Percentiles rank a stretch among this genome's conserved stretches.
phyloP scores from a whole-genome alignment of 2,797 vertebrate species.

The Pampus argenteus region DNA sequence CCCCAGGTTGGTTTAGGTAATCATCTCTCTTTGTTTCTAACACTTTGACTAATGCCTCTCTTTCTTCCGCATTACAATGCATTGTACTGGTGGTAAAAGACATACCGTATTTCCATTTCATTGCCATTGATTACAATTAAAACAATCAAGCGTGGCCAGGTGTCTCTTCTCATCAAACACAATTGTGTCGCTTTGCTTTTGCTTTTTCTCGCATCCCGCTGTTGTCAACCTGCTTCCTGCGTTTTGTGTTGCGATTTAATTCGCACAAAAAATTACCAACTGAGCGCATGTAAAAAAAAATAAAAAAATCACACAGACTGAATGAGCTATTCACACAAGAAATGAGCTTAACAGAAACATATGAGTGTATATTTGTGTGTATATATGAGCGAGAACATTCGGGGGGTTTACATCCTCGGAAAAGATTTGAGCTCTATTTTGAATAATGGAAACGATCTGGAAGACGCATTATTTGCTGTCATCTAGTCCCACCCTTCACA shows the following conservation, averaged over 20 bases:
- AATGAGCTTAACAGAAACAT: neutral
- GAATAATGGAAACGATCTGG: conserved; percentile 23
- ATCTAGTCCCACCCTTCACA: conserved; percentile 6
- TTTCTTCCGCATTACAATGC: conserved; percentile 5
- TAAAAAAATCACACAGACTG: neutral
- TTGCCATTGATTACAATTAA: conserved; percentile 38
- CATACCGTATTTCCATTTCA: conserved; percentile 39
- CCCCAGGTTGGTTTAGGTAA: neutral
- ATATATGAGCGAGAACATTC: conserved; percentile 1
- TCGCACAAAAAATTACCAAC: neutral
- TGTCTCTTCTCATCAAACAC: conserved; percentile 32
- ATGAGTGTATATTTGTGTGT: neutral
- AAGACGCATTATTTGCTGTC: conserved; percentile 17
- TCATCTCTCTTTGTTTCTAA: too few species aligned
- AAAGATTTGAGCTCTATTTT: conserved; percentile 20
- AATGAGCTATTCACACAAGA: neutral
- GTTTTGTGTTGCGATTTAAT: conserved; percentile 8
- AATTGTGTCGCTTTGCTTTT: neutral
- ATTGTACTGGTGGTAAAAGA: conserved; percentile 26
- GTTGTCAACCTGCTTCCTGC: neutral
- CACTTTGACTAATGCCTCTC: conserved; percentile 15
- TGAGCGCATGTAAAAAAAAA: neutral
- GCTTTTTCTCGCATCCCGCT: neutral
- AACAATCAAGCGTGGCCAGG: conserved; percentile 18
- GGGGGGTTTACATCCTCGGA: conserved; percentile 3